These are phyloP conservation scores for Drosophila triauraria DNA, from an alignment of 1,140 invertebrate species.

Conservation along the genomic window DNA sequence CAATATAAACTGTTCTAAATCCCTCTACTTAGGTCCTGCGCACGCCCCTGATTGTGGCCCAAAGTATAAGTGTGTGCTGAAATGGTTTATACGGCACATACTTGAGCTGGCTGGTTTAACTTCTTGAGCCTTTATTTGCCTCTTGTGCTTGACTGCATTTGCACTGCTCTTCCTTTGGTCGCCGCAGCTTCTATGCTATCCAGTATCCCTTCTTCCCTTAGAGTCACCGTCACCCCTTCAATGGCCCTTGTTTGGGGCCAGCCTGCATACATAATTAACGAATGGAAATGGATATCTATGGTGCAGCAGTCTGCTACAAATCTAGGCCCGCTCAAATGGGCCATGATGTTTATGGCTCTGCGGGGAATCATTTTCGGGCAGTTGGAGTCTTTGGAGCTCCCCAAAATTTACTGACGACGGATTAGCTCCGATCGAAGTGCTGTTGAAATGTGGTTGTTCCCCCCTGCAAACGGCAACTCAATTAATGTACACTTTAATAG, in stretches of 20 bases:
- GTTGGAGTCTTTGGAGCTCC: constrained; percentile 3
- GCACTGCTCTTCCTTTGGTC: constrained; percentile 16
- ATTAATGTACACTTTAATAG: constrained; percentile 18
- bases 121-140: constrained; percentile 51
- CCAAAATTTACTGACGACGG: constrained; percentile 22
- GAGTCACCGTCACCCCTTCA: not conserved
- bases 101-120: constrained; percentile 43
- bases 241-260: constrained; percentile 7
- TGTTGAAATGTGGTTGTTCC: constrained; percentile 1
- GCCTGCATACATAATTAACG: constrained; percentile 48
- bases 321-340: constrained; percentile 17
- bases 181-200: not conserved
- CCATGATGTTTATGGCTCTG: constrained; percentile 16
- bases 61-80: constrained; percentile 2
- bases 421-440: constrained; percentile 19
- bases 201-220: constrained; percentile 5
- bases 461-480: constrained; percentile 1
- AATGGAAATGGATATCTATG: constrained; percentile 17
- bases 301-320: constrained; percentile 16
- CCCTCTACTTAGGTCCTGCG: not conserved
- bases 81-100: constrained; percentile 56
- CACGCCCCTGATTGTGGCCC: constrained; percentile 2
- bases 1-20: no score
- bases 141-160: constrained; percentile 43
- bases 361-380: constrained; percentile 33